Evolutionary conservation across 2,113 vertebrate species (phyloP).

Genomic region (Cryptomyrus ogoouensis): DNA sequence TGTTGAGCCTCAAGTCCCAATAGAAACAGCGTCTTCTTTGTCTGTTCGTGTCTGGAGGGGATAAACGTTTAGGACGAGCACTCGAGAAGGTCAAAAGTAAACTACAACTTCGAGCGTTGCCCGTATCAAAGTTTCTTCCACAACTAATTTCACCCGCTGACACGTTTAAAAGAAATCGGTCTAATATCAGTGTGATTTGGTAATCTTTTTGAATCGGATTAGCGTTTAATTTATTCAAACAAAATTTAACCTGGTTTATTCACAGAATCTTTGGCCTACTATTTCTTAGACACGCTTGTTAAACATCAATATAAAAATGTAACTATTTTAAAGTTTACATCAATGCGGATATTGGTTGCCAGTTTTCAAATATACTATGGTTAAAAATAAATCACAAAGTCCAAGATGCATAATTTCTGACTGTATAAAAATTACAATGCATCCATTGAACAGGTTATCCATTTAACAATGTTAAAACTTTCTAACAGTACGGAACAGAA

Average conservation of each 20-base stretch:
- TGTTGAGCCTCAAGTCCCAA: constrained; percentile 47
- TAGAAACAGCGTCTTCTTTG: constrained; percentile 60
- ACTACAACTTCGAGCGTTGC: background rate
- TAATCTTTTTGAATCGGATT: background rate
- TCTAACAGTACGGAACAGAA: background rate
- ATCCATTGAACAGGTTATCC: background rate
- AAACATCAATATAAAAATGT: background rate
- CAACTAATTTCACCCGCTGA: background rate
- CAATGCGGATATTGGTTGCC: background rate
- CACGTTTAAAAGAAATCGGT: background rate
- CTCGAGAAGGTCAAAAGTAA: background rate
- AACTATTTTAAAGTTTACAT: background rate
- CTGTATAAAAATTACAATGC: background rate
- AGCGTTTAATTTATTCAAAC: background rate
- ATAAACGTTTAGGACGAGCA: constrained; percentile 19
- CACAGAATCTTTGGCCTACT: background rate
- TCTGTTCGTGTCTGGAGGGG: constrained; percentile 48
- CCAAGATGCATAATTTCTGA: background rate
- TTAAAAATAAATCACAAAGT: background rate
- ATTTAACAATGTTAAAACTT: background rate
- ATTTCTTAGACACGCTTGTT: background rate
- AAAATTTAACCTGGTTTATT: background rate
- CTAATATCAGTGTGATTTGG: background rate
- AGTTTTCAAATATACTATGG: background rate
- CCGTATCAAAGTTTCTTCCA: background rate